phyloP scores from a whole-genome alignment of 1,140 invertebrate genomes.

The Eurosta solidaginis region DNA sequence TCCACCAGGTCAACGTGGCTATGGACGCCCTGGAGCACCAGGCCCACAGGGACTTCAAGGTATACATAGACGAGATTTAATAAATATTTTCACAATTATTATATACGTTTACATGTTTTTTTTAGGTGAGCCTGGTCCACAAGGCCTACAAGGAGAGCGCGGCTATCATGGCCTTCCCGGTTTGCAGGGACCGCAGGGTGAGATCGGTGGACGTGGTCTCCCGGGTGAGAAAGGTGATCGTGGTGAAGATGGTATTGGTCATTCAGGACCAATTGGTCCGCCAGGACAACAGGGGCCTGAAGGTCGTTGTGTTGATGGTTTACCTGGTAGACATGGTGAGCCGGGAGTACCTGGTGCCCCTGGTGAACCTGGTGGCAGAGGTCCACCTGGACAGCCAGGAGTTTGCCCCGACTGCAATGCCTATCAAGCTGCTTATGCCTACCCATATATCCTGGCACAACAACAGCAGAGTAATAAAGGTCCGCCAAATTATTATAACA shows the following conservation, averaged over 20 bases:
- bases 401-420: slow-evolving; percentile 69
- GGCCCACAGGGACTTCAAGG: slow-evolving; percentile 33
- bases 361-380: slow-evolving; percentile 45
- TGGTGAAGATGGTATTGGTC: slow-evolving; percentile 58
- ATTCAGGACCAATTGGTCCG: slow-evolving; percentile 33
- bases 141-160: slow-evolving; percentile 38
- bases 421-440: slow-evolving; percentile 49
- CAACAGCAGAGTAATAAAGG: slow-evolving; percentile 43
- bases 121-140: slow-evolving; percentile 41
- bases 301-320: slow-evolving; percentile 67
- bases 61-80: slow-evolving; percentile 18
- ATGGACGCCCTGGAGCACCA: slow-evolving; percentile 20
- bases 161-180: slow-evolving; percentile 56
- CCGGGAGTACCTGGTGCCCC: slow-evolving; percentile 25
- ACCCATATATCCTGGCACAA: slow-evolving; percentile 50
- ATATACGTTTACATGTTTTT: slow-evolving; percentile 18
- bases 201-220: slow-evolving; percentile 65
- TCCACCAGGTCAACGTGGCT: slow-evolving; percentile 37
- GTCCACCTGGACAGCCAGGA: slow-evolving; percentile 65
- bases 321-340: slow-evolving; percentile 39
- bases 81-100: background rate
- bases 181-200: slow-evolving; percentile 63
- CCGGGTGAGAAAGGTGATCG: slow-evolving; percentile 61
- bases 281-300: slow-evolving; percentile 41
- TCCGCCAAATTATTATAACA: slow-evolving; percentile 55